Evolutionary conservation across 2,797 vertebrate species (phyloP).

Genomic region (Heliangelus exortis): DNA sequence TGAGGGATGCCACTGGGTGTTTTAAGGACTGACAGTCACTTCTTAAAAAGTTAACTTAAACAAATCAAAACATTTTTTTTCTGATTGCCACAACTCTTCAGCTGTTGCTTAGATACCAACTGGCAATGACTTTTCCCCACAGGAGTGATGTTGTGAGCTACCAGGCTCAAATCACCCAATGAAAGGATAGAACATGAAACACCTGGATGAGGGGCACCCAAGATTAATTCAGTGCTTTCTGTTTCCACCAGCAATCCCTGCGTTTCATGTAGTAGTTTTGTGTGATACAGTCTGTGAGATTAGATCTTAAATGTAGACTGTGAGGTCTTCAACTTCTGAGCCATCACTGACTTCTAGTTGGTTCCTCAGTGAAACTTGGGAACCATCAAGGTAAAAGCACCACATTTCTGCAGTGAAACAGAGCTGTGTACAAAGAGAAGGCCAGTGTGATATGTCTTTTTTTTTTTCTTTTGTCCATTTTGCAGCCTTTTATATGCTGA

Average conservation of each 20-base stretch:
- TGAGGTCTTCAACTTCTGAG: background rate
- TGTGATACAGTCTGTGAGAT: background rate
- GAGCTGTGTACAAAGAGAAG: background rate
- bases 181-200: background rate
- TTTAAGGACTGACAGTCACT: background rate
- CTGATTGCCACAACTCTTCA: background rate
- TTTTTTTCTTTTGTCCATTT: background rate
- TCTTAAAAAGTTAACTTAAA: constrained; percentile 20
- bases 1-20: background rate
- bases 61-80: background rate
- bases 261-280: background rate
- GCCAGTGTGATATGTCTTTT: background rate
- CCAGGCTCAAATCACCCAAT: background rate
- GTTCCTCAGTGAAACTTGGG: background rate
- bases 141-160: constrained; percentile 12
- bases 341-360: background rate
- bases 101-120: constrained; percentile 40
- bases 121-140: constrained; percentile 38
- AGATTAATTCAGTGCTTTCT: background rate
- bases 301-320: background rate
- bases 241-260: background rate
- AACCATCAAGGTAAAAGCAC: background rate
- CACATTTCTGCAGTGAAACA: background rate
- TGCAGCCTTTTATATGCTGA: background rate
- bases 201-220: background rate